Evolutionary conservation across 2,113 vertebrate genomes (phyloP), one percentile per base, ranked within the genome.

Genomic region (Rana temporaria): DNA sequence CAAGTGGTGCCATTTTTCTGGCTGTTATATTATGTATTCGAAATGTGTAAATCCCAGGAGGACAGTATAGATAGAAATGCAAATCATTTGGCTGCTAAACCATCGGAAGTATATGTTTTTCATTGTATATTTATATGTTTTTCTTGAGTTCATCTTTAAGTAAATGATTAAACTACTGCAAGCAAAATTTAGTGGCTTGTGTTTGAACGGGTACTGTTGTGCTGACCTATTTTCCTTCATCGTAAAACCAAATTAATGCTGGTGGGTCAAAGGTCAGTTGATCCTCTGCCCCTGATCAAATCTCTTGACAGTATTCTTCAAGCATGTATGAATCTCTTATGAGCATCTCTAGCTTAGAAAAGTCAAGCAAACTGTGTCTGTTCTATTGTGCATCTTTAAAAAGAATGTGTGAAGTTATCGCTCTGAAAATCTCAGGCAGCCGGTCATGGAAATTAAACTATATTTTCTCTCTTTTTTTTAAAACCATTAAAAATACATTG

Each of bases 401-500:
- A 86, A 86, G 84, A 60, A 73, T 88, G 85, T 86, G 82, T 84
- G 86, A 88, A 87, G 91, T 90, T 89, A 86, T 0, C 38, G 88
- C 87, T 88, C 87, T 87, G 86, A 88, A 70, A 22, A 89, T 92
- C 86, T 87, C 84, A 84, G 60, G 53, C 84, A 92, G 85, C 79
- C 83, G 86, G 87, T 83, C 75, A 66, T 85, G 86, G 89, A 93
- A 93, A 93, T 92, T 90, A 91, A 89, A 91, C 91, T 90, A 89
- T 88, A 91, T 94, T 93, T 91, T 65, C 91, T 91, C 88, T 90
- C 91, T 92, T 89, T 86, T 87, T 89, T 86, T 59, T 22, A 2
- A 69, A 85, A 75, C 81, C 90, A 94, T 94, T 94, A 94, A 95
- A 94, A 94, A 95, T 94, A 85, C 86, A 94, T 93, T 88, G 86